These are phyloP conservation scores for Diprion similis DNA, from an alignment of 1,140 invertebrate genomes.

Conservation along the genomic window DNA sequence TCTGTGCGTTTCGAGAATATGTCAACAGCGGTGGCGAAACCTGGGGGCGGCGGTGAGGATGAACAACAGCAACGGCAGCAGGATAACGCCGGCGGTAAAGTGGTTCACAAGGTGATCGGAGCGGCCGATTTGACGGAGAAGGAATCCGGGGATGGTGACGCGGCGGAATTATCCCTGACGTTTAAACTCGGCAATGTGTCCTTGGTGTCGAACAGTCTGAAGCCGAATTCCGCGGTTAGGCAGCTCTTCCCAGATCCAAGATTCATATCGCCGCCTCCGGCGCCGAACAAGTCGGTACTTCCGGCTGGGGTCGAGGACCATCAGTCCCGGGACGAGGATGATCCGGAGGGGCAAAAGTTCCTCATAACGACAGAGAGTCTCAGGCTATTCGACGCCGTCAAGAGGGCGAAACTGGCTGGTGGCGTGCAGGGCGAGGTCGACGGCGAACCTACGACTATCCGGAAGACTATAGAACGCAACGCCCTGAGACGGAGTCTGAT, in stretches of 20 bases:
- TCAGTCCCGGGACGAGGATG: slow-evolving; percentile 40
- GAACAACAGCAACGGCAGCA: slow-evolving; percentile 10
- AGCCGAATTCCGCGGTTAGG: slow-evolving; percentile 76
- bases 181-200: slow-evolving; percentile 68
- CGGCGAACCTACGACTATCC: slow-evolving; percentile 66
- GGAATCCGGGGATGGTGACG: slow-evolving; percentile 52
- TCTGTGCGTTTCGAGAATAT: slow-evolving; percentile 3
- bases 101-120: neutral
- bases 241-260: slow-evolving; percentile 72
- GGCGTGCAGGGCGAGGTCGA: slow-evolving; percentile 54
- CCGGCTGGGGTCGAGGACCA: slow-evolving; percentile 23
- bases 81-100: neutral
- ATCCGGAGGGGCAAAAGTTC: slow-evolving; percentile 57
- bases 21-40: neutral
- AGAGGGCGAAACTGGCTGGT: slow-evolving; percentile 63
- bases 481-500: slow-evolving; percentile 74
- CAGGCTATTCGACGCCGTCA: slow-evolving; percentile 70
- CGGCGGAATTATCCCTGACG: slow-evolving; percentile 63
- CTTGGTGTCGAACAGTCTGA: slow-evolving; percentile 67
- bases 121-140: neutral
- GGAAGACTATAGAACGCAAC: slow-evolving; percentile 76
- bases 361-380: slow-evolving; percentile 71
- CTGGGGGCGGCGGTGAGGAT: neutral
- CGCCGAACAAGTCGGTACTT: slow-evolving; percentile 45
- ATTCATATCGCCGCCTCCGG: slow-evolving; percentile 66